Percentiles rank a stretch among this genome's conserved stretches.
These are phyloP conservation scores for Platyrinchus mystaceus DNA, from an alignment of 2,797 vertebrate genomes.

Conservation along the genomic window DNA sequence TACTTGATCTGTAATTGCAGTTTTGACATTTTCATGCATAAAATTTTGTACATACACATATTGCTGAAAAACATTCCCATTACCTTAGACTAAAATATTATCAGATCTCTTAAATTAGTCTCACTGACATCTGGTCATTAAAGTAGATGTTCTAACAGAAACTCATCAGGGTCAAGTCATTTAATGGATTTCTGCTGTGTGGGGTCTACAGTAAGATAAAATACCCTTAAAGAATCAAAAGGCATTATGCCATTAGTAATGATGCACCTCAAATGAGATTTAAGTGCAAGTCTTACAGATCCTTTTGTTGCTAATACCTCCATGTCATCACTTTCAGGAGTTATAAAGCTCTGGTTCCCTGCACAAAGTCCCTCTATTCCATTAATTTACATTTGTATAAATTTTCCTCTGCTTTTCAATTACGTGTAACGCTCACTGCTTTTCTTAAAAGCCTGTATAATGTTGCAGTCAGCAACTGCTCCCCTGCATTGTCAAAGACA, in stretches of 20 bases:
- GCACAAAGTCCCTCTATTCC: background rate
- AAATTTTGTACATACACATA: background rate
- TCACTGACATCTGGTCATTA: background rate
- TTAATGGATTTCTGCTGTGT: background rate
- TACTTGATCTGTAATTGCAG: background rate
- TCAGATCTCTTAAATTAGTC: background rate
- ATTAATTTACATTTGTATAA: slow-evolving; percentile 26
- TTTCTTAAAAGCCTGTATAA: background rate
- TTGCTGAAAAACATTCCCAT: background rate
- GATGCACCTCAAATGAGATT: background rate
- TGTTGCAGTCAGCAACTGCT: background rate
- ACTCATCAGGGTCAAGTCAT: background rate
- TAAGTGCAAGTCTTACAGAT: background rate
- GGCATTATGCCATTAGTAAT: background rate
- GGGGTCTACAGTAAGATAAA: background rate
- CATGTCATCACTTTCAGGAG: background rate
- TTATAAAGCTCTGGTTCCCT: background rate
- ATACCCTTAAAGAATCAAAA: slow-evolving; percentile 5
- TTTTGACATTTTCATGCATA: background rate
- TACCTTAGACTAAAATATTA: background rate
- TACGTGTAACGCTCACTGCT: background rate
- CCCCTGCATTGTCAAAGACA: background rate
- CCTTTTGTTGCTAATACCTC: background rate
- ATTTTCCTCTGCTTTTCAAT: slow-evolving; percentile 19
- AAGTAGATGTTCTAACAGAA: background rate